These are phyloP conservation scores for Littorina saxatilis DNA, from an alignment of 1,140 invertebrate species.

Conservation along the genomic window DNA sequence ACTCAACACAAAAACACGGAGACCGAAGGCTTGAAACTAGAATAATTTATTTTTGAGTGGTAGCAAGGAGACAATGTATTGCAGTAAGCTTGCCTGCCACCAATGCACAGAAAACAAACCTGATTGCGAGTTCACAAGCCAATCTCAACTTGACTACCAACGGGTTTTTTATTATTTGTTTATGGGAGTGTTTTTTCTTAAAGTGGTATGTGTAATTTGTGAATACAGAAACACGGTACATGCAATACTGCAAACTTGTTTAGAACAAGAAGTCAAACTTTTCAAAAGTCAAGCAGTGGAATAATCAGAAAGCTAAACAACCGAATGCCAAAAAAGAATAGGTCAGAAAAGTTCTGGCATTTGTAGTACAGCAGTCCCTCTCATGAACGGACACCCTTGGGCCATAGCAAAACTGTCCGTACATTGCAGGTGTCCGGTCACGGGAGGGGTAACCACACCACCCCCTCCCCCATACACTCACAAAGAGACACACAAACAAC, in stretches of 20 bases:
- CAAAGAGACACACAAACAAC: no score
- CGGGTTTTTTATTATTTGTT: constrained; percentile 14
- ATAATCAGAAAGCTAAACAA: not conserved
- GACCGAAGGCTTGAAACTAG: constrained; percentile 24
- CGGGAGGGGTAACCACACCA: no score
- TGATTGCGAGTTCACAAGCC: not conserved
- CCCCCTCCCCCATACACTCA: no score
- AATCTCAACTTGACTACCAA: constrained; percentile 36
- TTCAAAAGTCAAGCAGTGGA: constrained; percentile 18
- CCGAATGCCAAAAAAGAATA: not conserved
- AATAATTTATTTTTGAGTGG: constrained; percentile 41
- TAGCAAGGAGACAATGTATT: constrained; percentile 40
- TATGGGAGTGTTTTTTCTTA: constrained; percentile 21
- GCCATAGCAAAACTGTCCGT: no score
- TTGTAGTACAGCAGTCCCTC: no score
- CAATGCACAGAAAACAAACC: constrained; percentile 21
- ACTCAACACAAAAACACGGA: not conserved
- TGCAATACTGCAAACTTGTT: constrained; percentile 18
- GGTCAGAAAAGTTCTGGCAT: not conserved
- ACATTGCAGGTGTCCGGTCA: no score
- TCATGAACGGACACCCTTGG: no score
- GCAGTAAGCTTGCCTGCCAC: constrained; percentile 26
- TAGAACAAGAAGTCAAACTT: constrained; percentile 30
- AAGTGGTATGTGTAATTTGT: constrained; percentile 10
- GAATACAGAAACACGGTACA: constrained; percentile 37